phyloP scores from a whole-genome alignment of 2,113 vertebrate species.

The Ctenomys sociabilis region DNA sequence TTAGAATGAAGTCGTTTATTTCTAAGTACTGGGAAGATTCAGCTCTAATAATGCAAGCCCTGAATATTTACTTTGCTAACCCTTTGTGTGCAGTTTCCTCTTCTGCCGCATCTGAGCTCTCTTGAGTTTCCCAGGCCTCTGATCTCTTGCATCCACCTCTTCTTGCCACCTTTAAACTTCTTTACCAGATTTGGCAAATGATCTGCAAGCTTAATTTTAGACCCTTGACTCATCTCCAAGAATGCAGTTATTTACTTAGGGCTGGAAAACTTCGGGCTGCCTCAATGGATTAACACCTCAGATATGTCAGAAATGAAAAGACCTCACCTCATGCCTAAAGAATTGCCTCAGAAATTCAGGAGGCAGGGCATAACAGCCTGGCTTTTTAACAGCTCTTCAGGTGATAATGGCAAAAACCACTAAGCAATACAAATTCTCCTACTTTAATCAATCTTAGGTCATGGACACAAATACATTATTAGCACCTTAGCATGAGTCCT shows the following conservation, averaged over 20 bases:
- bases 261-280: background rate
- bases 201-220: background rate
- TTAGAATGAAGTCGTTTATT: background rate
- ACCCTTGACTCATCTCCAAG: background rate
- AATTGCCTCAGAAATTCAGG: background rate
- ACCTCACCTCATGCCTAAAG: background rate
- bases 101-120: background rate
- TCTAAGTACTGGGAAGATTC: background rate
- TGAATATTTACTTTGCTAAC: background rate
- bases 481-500: background rate
- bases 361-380: rapidly evolving
- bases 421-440: background rate
- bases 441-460: background rate
- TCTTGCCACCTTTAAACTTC: background rate
- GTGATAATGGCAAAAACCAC: background rate
- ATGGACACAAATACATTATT: background rate
- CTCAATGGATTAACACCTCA: background rate
- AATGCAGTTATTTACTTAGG: background rate
- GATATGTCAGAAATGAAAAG: background rate
- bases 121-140: background rate
- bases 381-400: background rate
- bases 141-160: background rate
- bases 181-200: background rate
- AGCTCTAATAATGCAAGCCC: background rate
- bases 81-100: rapidly evolving